phyloP scores from a whole-genome alignment of 2,888 invertebrate genomes.

The Drosophila nr. perissopoda region DNA sequence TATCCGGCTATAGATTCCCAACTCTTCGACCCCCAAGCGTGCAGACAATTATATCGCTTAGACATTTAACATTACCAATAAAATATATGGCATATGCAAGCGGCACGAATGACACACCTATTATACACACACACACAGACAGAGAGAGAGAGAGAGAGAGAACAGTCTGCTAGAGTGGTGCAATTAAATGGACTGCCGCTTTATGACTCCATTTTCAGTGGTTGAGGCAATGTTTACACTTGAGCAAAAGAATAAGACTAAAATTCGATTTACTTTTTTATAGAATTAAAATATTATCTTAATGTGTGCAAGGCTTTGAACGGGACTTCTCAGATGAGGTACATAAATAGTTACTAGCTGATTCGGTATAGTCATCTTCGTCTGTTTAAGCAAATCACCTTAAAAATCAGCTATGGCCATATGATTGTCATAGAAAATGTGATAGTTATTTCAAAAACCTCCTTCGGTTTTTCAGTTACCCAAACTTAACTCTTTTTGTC shows the following conservation, averaged over 20 bases:
- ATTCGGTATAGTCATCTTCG: not conserved
- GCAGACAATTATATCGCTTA: conserved; percentile 74
- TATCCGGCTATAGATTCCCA: conserved; percentile 15
- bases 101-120: conserved; percentile 61
- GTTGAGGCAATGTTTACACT: conserved; percentile 25
- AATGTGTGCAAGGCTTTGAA: not conserved
- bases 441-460: rapidly evolving
- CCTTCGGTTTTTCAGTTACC: not conserved
- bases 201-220: conserved; percentile 61
- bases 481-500: not conserved
- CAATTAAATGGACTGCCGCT: conserved; percentile 43
- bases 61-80: conserved; percentile 73
- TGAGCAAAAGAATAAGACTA: not conserved
- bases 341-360: not conserved
- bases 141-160: not conserved
- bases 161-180: conserved; percentile 21
- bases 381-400: not conserved
- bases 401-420: not conserved
- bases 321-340: not conserved
- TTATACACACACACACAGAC: conserved; percentile 19
- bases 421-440: not conserved
- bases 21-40: conserved; percentile 25
- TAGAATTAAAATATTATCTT: not conserved
- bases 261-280: not conserved
- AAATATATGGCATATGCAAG: conserved; percentile 48